Evolutionary conservation across 2,888 invertebrate species (phyloP), one percentile per base, ranked within the genome.

Genomic region (Phlogophora meticulosa): DNA sequence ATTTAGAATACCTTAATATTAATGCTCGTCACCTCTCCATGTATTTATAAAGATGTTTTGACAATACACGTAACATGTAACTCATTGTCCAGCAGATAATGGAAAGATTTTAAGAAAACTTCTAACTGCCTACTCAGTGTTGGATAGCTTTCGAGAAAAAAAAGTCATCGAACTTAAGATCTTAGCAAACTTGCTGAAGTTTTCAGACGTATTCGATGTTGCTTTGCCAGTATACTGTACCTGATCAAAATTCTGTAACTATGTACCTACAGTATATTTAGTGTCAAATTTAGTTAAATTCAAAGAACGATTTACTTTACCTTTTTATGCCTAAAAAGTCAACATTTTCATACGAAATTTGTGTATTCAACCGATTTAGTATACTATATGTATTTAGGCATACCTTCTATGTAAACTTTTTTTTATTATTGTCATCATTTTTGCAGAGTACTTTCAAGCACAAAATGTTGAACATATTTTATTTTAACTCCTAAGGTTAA

Each of bases 391-490:
- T 63, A 48, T 49, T 49, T 15, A 38, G 38, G 15, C 32, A 20
- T 46, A 13, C 10, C 3, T 32, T 20, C 11, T 63, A 24, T 46
- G 38, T 36, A 52, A 52, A 60, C 34, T 36, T 20, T 45, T 43
- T 43, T 36, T n/a, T n/a, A n/a, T n/a, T n/a, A n/a, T n/a, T 28
- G 40, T 45, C n/a, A 20, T 43, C 49, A 45, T 17, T 43, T 17
- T 34, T 40, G 56, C n/a, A 22, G 10, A 48, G 46, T 60, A 58
- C 40, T 48, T 49, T 59, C 7, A 71, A 68, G 82, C 81, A 80
- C 80, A 82, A 81, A 81, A 68, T 36, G 28, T 62, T 74, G 43
- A 48, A 62, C 32, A 52, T 76, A 55, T 68, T 71, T 73, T 67
- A 67, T 63, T 76, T 59, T 77, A 59, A 78, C 67, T 52, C 38